Evolutionary conservation across 2,113 vertebrate species (phyloP).

Genomic region (Xiphophorus hellerii): DNA sequence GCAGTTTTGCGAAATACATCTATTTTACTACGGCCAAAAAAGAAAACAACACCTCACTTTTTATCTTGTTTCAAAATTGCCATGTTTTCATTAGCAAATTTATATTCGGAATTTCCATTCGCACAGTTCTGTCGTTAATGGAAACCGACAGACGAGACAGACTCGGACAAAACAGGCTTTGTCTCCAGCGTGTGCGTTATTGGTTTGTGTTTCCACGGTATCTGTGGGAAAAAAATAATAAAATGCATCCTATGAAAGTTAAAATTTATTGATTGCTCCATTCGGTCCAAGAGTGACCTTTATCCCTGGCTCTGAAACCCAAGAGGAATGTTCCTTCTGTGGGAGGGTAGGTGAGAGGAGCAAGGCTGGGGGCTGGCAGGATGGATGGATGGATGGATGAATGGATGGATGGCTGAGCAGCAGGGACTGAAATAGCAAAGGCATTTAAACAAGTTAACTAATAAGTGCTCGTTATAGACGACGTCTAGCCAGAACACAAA

Average conservation of each 20-base stretch:
- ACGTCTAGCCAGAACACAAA: slow-evolving; percentile 83
- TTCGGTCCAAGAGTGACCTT: slow-evolving; percentile 36
- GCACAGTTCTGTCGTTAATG: too few relatives aligned
- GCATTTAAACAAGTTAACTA: slow-evolving; percentile 79
- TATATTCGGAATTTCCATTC: too few relatives aligned
- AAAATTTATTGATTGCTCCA: slow-evolving; percentile 34
- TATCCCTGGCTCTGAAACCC: slow-evolving; percentile 56
- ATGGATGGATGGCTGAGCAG: slow-evolving; percentile 48
- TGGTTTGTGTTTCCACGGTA: background rate
- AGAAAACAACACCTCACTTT: too few relatives aligned
- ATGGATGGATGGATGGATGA: slow-evolving; percentile 36
- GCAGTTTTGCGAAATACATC: too few relatives aligned
- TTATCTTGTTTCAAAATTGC: too few relatives aligned
- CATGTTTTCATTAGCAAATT: too few relatives aligned
- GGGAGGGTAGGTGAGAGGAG: slow-evolving; percentile 33
- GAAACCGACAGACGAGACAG: background rate
- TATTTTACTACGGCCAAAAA: too few relatives aligned
- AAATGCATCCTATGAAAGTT: slow-evolving; percentile 4
- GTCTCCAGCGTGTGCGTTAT: background rate
- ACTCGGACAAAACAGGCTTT: slow-evolving; percentile 1
- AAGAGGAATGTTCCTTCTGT: slow-evolving; percentile 64
- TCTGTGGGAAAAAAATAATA: background rate
- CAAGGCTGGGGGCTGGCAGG: slow-evolving; percentile 15
- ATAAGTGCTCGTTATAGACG: slow-evolving; percentile 79
- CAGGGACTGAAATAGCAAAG: slow-evolving; percentile 71